Evolutionary conservation across 2,888 invertebrate genomes (phyloP), one percentile per base, ranked within the genome.

Genomic region (Monochamus alternatus): DNA sequence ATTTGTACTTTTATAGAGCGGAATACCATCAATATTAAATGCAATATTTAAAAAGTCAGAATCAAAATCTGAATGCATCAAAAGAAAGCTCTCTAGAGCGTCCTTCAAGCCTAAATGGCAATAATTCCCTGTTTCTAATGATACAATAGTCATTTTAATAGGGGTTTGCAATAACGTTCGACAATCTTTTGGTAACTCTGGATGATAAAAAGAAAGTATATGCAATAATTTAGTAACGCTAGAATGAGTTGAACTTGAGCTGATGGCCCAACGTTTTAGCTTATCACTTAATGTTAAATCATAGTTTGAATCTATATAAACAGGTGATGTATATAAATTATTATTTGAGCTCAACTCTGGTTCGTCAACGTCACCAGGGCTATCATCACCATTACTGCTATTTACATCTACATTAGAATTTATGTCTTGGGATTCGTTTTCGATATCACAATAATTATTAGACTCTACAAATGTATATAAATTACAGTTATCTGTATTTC

Each of bases 21-120:
- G 75, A 55, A 75, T 38, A 30, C 75, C 75, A 63, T 75, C 75
- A 38, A 75, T 75, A 75, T 75, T 75, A 51, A 75, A 71, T 47
- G 62, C 51, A 60, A 60, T 30, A 60, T 60, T 60, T 8, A 60
- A 60, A 31, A 60, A 60, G 9, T 60, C 60, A 3, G 60, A 60
- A 60, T 60, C 31, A 60, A 60, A 60, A 60, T 60, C 60, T 60
- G 60, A 32, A 60, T 60, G 60, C 31, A 31, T 60, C 12, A 60
- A 60, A 60, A 60, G 31, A 60, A 60, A 60, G 32, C 31, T 60
- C 12, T 60, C 60, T 31, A 60, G 60, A 32, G 60, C 60, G 7
- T 60, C 32, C 32, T 60, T 60, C 22, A 60, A 60, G n/a, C 60
- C 60, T 60, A 60, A 60, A 60, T 60, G 60, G 32, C 60, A 60